phyloP scores from a whole-genome alignment of 2,888 invertebrate genomes.

The Cephus rjabovi region DNA sequence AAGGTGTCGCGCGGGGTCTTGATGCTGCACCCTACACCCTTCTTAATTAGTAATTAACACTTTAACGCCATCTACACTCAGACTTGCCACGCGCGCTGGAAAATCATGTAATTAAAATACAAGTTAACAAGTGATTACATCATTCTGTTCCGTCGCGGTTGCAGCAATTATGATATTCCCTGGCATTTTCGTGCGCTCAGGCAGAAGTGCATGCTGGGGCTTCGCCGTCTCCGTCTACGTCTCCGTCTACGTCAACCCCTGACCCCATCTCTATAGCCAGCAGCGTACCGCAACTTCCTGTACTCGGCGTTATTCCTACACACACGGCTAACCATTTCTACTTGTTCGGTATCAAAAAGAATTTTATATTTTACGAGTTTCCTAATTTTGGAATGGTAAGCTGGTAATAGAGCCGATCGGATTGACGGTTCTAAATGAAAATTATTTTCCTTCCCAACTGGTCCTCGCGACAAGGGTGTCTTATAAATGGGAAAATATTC shows the following conservation, averaged over 20 bases:
- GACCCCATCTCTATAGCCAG: not conserved
- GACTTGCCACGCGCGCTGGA: constrained; percentile 42
- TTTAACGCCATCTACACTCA: constrained; percentile 59
- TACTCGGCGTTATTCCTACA: not conserved
- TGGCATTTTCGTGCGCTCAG: not conserved
- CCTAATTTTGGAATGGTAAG: not conserved
- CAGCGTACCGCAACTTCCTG: not conserved
- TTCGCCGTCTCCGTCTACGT: not conserved
- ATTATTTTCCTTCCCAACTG: not conserved
- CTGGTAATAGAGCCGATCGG: not conserved
- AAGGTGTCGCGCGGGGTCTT: constrained; percentile 60
- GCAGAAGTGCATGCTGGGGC: not conserved
- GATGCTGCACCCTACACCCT: constrained; percentile 55
- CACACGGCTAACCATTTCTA: not conserved
- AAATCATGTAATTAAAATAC: constrained; percentile 54
- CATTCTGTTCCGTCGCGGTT: constrained; percentile 35
- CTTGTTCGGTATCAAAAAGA: not conserved
- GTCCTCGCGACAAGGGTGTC: not conserved
- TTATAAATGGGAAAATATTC: not conserved
- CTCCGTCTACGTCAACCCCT: not conserved
- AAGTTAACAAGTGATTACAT: constrained; percentile 52
- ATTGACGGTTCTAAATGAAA: not conserved
- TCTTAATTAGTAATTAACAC: constrained; percentile 67
- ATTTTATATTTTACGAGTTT: not conserved
- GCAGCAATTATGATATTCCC: constrained; percentile 35